Percentiles rank a stretch among this genome's conserved stretches.
Conservation (phyloP, 1,140 invertebrate genomes). For the Acyrthosiphon pisum region DNA sequence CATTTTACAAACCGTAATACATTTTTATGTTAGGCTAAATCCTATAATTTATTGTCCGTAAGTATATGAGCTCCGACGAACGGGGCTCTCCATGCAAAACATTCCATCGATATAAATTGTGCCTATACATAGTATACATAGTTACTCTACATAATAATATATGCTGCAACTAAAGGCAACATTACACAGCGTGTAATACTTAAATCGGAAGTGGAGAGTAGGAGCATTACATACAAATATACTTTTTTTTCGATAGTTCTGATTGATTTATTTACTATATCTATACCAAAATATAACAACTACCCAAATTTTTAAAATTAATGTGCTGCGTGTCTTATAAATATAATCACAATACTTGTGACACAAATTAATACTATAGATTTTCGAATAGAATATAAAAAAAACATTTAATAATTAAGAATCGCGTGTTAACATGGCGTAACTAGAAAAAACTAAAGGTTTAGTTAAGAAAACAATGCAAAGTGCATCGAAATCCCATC, state of each 20-base stretch:
- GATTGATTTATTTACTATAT: no score
- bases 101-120: not conserved
- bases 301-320: no score
- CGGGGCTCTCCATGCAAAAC: not conserved
- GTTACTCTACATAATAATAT: not conserved
- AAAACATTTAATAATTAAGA: no score
- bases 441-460: no score
- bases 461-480: no score
- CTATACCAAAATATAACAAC: no score
- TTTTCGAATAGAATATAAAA: no score
- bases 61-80: not conserved
- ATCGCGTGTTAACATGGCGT: no score
- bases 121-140: not conserved
- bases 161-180: not conserved
- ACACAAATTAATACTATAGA: no score
- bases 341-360: no score
- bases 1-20: not conserved
- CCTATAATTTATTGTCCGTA: not conserved
- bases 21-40: not conserved
- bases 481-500: no score
- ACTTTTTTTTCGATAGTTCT: not conserved
- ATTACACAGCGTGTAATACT: not conserved
- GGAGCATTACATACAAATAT: not conserved
- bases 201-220: not conserved
- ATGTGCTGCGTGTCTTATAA: no score